Evolutionary conservation across 2,797 vertebrate genomes (phyloP), one percentile per base, ranked within the genome.

Genomic region (Kryptolebias ocellatus): DNA sequence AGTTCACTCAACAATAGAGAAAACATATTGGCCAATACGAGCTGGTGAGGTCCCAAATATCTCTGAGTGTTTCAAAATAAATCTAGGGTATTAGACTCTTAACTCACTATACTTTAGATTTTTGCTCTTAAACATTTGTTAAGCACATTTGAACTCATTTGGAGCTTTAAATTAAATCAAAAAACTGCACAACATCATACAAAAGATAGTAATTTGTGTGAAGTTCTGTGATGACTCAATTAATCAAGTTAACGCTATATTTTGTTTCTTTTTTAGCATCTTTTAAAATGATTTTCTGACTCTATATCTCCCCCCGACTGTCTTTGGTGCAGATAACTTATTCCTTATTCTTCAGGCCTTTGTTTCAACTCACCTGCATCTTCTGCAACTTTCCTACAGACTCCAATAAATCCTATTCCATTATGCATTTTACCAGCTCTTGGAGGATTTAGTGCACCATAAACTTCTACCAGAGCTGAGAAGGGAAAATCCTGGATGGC

Each of bases 321-420:
- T 69, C 3, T 6, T 68, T 60, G 28, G 0, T 50, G 52, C 62
- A 88, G 83, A 80, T 87, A 74, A 79, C 83, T 66, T 14, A 0
- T 28, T 53, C 53, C 67, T 54, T 34, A 0, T 16, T 37, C 56
- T 59, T 10, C 14, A 49, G 6, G 50, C 53, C 0, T 46, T 16
- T 39, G 28, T 60, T 58, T 77, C 45, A 64, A 59, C 52, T 66
- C 45, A 16, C n/a, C 62, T 53, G 70, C 65, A n/a, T 66, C 73
- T 31, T 39, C 7, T 44, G 50, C 45, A 69, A 51, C n/a, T 37
- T 64, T 65, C 39, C 64, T 18, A 50, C 17, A 1, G 61, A 58
- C 58, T 47, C 56, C 53, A 63, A 9, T 72, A 29, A 73, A 69
- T 37, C 17, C 45, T 29, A 15, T 29, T 24, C 28, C 1, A 4